Evolutionary conservation across 2,797 vertebrate species (phyloP).

Genomic region (Arremon brunneinucha): DNA sequence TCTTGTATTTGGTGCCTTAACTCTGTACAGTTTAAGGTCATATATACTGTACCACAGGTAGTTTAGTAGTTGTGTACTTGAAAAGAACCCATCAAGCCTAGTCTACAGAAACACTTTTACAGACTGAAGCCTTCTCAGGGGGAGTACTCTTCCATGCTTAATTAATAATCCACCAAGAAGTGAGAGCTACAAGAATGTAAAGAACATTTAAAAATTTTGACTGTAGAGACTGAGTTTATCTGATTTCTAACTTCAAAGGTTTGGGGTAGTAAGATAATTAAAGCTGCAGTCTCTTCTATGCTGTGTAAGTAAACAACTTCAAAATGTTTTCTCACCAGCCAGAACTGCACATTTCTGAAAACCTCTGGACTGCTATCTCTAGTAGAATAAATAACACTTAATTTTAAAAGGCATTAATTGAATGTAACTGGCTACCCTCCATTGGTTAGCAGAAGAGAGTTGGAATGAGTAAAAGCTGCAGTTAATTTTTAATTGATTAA

Average conservation of each 20-base stretch:
- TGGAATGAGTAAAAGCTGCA: background rate
- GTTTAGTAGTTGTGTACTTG: background rate
- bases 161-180: background rate
- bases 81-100: background rate
- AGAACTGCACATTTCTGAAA: background rate
- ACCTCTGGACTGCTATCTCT: background rate
- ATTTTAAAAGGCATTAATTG: background rate
- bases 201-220: background rate
- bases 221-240: background rate
- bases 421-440: background rate
- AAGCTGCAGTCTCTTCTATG: background rate
- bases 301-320: background rate
- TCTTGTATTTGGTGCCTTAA: conserved; percentile 52
- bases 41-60: background rate
- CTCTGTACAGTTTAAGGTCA: background rate
- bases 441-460: background rate
- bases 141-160: background rate
- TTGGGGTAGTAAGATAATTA: background rate
- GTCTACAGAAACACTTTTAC: background rate
- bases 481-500: background rate
- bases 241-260: background rate
- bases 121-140: background rate
- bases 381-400: background rate
- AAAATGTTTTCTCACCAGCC: background rate
- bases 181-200: background rate